These are phyloP conservation scores for Passerculus sandwichensis DNA, from an alignment of 2,797 vertebrate genomes.

Conservation along the genomic window DNA sequence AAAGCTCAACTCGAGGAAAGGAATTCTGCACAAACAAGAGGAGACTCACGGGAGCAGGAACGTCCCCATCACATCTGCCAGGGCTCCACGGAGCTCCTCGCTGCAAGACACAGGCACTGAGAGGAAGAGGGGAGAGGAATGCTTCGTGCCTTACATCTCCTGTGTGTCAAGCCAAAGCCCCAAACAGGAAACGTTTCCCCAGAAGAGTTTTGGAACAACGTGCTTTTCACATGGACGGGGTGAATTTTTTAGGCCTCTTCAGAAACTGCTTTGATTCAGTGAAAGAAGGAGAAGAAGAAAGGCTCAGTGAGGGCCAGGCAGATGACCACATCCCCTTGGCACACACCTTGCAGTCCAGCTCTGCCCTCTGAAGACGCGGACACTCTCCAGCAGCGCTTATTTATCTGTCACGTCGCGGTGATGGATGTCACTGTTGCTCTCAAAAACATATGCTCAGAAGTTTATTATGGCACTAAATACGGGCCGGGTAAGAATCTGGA, in stretches of 20 bases:
- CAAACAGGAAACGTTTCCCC: not conserved
- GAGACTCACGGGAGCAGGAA: not conserved
- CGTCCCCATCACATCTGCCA: not conserved
- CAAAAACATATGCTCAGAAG: conserved; percentile 68
- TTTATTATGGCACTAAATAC: conserved; percentile 76
- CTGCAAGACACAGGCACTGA: not conserved
- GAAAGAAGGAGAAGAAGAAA: not conserved
- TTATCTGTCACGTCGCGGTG: conserved; percentile 39
- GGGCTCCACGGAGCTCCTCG: not conserved
- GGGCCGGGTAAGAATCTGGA: conserved; percentile 75
- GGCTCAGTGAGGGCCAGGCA: not conserved
- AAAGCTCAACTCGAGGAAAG: not conserved
- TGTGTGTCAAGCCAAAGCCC: not conserved
- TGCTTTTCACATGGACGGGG: not conserved
- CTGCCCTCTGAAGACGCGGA: conserved; percentile 49
- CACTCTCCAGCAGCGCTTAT: conserved; percentile 40
- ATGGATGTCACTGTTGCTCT: conserved; percentile 63
- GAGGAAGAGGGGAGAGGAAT: not conserved
- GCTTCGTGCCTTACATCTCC: not conserved
- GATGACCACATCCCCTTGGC: not conserved
- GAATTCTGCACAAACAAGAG: not conserved
- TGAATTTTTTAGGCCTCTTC: not conserved
- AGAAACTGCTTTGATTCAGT: not conserved
- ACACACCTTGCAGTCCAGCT: conserved; percentile 47
- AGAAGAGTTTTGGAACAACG: not conserved